Base-by-base conservation (phyloP, 2,888 invertebrate genomes). In the Melipona beecheii region DNA sequence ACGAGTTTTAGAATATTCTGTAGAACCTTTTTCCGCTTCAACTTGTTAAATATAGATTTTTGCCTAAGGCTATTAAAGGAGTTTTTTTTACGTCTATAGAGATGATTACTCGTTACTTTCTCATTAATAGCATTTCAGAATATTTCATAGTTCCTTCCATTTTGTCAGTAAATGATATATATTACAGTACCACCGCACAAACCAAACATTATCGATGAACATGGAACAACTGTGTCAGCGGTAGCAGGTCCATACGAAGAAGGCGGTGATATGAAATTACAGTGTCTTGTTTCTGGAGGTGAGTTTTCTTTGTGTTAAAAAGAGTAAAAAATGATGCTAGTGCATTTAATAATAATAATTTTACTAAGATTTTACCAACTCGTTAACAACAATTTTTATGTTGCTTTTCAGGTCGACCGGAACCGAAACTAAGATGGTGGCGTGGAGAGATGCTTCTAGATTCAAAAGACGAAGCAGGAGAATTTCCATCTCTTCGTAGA, bases 231-330 rank as follows among this genome's bases (percentile, higher is more conserved):
- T 91, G 95, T 97, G 0, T 93, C 95, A 2, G 95, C 95, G 0
- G 94, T 96, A 0, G 97, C 97, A 2, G 97, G 97, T 2, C 97
- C 97, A 0, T 97, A 97, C 92, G 95, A 96, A 89, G 97, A 97
- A 94, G 97, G 97, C 60, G 96, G 96, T 31, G 96, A 96, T 90
- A 95, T 97, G 95, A 96, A 96, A 92, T 95, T 97, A 78, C 96
- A 96, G 90, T 97, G 97, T 94, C 96, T 97, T 94, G 97, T 97
- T 92, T 96, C 96, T 91, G 97, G 97, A 95, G 97, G 97, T 97
- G 95, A 96, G 96, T 92, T 62, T 58, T 60, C 71, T 72, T 19
- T 43, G 11, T n/a, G 13, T 2, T 15, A 5, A 27, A 27, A 27
- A 58, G 15, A n/a, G n/a, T n/a, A 15, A 58, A 58, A n/a, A n/a